Base-by-base conservation (phyloP, 2,888 invertebrate genomes). In the Pseudococcus viburni region DNA sequence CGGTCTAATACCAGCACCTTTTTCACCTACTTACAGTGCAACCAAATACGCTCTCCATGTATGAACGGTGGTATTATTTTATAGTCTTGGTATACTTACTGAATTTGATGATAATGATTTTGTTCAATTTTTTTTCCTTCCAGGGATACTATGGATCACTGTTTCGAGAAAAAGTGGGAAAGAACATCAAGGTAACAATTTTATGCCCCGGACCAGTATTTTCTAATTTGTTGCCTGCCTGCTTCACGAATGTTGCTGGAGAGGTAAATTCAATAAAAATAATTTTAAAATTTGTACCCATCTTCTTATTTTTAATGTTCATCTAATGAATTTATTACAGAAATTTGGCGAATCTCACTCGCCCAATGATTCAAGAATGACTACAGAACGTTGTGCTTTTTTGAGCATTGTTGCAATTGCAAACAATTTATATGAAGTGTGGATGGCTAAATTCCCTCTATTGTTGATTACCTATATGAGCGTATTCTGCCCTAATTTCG, bases 191-290 rank as follows among this genome's bases (percentile, higher is more conserved):
- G 48, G 93, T 96, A 0, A 95, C 95, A 0, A 91, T 96, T 77
- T 92, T 95, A 55, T 96, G 96, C 90, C 96, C 96, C 0, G 96
- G 96, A 7, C 96, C 96, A 4, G 93, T 94, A 19, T 94, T 94
- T 91, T 95, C 96, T 0, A 94, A 94, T 90, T 94, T 96, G 89
- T 92, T 96, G 55, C 91, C 93, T 55, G 93, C 94, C 90, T 93
- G 95, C 89, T 96, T 95, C 90, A 96, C 96, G 0, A 94, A 92
- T 8, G 93, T 93, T 90, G 90, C 91, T 1, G 94, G 94, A 88
- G 92, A 94, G 92, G 95, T 94, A 91, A 89, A 90, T 89, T 86
- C n/a, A 48, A 77, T 15, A 89, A 80, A 11, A 55, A n/a, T 51
- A 42, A 6, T n/a, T 68, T 73, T 17, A 19, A 42, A 9, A 9